Conservation (phyloP, 2,113 vertebrate genomes). For the Regulus satrapa region DNA sequence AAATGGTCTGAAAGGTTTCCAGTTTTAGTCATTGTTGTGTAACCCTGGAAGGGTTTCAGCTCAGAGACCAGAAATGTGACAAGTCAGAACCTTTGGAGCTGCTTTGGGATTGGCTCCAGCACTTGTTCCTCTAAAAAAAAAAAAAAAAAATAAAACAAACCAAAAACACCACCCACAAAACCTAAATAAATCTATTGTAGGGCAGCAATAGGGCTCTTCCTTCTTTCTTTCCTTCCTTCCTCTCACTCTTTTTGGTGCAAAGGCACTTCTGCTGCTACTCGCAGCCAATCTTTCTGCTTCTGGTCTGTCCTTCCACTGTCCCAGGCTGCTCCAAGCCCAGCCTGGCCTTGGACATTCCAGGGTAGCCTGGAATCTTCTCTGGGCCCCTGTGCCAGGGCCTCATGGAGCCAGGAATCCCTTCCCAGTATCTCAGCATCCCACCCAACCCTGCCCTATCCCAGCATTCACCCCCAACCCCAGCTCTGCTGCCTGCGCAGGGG, state of each 20-base stretch:
- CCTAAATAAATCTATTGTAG: background rate
- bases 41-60: conserved; percentile 47
- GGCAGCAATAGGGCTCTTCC: background rate
- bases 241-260: background rate
- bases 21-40: conserved; percentile 40
- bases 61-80: conserved; percentile 38
- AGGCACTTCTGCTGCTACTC: background rate
- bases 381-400: background rate
- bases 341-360: background rate
- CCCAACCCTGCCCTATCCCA: too few species aligned
- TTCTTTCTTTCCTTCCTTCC: background rate
- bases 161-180: background rate
- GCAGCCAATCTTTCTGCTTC: background rate
- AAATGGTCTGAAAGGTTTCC: conserved; percentile 22
- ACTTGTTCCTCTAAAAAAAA: background rate
- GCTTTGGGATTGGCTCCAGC: background rate
- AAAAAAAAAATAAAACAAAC: too few species aligned
- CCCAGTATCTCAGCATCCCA: too few species aligned
- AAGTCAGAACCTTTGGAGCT: conserved; percentile 14
- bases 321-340: fast-evolving
- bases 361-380: too few species aligned
- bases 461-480: too few species aligned
- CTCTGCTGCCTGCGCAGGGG: background rate
- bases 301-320: background rate
- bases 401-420: background rate